phyloP scores from a whole-genome alignment of 2,113 vertebrate species.

The Narcine bancroftii region DNA sequence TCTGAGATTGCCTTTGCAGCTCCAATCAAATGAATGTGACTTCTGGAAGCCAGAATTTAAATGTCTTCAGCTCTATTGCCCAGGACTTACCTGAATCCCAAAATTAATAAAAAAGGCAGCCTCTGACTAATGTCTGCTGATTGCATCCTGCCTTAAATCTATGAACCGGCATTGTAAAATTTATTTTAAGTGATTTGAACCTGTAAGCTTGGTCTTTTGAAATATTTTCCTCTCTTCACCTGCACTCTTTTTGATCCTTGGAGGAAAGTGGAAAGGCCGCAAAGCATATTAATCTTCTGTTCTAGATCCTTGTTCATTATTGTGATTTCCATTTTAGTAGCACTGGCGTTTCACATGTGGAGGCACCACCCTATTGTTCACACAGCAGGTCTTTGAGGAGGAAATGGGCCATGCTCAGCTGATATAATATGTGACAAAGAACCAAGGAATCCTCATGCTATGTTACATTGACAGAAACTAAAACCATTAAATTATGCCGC shows the following conservation, averaged over 20 bases:
- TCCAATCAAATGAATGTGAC: background rate
- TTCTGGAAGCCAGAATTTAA: background rate
- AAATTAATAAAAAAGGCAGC: background rate
- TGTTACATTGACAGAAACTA: background rate
- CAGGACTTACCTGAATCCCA: background rate
- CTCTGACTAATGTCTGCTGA: background rate
- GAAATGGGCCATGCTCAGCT: background rate
- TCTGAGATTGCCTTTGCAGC: background rate
- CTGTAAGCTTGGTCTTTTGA: background rate
- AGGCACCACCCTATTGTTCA: background rate
- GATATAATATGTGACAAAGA: background rate
- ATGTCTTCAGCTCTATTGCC: background rate
- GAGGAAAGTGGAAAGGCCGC: background rate
- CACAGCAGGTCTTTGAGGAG: background rate
- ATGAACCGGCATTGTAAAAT: background rate
- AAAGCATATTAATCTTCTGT: background rate
- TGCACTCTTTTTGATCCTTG: background rate
- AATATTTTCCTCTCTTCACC: background rate
- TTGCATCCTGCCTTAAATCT: background rate
- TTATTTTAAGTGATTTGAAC: background rate
- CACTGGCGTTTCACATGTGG: background rate
- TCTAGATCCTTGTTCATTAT: background rate
- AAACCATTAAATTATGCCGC: background rate
- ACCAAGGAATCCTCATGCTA: background rate
- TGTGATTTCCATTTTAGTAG: background rate